phyloP scores from a whole-genome alignment of 2,113 vertebrate species.

The Pogona vitticeps region DNA sequence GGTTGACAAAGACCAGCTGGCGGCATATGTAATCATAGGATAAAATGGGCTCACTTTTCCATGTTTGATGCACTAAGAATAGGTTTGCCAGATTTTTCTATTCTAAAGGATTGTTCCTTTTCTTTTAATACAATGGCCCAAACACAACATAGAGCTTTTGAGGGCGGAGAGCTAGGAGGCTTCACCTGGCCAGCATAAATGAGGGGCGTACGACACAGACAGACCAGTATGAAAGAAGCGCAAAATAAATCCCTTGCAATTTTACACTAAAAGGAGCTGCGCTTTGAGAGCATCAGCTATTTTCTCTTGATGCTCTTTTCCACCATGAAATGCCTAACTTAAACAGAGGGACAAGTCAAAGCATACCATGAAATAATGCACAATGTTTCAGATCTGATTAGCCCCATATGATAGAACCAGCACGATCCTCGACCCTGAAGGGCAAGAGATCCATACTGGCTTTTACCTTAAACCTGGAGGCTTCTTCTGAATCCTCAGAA shows the following conservation, averaged over 20 bases:
- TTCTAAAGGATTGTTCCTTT: neutral
- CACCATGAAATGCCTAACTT: constrained; percentile 27
- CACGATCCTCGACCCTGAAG: constrained; percentile 39
- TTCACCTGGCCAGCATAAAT: constrained; percentile 16
- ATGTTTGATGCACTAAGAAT: too few species aligned
- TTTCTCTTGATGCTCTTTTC: neutral
- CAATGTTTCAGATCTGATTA: constrained; percentile 46
- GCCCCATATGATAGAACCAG: constrained; percentile 30
- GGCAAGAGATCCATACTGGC: constrained; percentile 36
- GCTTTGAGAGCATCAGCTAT: neutral
- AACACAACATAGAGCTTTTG: constrained; percentile 3
- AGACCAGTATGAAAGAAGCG: neutral
- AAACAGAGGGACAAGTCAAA: constrained; percentile 33
- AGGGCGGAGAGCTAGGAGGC: neutral
- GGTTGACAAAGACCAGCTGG: neutral
- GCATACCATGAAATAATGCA: neutral
- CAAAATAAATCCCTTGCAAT: neutral
- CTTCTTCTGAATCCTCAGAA: neutral
- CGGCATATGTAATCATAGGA: neutral
- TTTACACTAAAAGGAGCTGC: neutral
- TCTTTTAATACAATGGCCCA: neutral
- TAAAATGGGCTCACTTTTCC: too few species aligned
- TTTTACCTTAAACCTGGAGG: constrained; percentile 25
- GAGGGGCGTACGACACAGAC: neutral
- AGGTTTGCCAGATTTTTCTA: neutral